Evolutionary conservation across 2,888 invertebrate genomes (phyloP), one percentile per base, ranked within the genome.

Genomic region (Fissipunctia ypsillon): DNA sequence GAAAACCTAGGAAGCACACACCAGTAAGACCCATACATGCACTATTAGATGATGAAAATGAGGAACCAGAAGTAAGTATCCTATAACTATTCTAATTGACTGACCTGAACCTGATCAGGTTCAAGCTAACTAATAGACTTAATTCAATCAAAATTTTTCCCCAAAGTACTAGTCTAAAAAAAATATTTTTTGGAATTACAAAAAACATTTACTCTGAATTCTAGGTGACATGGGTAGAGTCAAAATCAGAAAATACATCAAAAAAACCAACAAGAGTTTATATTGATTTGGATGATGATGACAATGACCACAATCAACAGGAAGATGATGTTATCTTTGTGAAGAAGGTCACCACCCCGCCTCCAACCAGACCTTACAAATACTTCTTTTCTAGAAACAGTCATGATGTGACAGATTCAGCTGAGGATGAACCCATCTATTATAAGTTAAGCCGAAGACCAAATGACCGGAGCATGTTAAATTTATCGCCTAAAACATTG

Each of bases 311-410:
- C 0, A 89, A 92, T 57, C 88, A 89, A 43, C 83, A 90, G 31
- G 91, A 93, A 35, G 92, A 94, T 84, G 95, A 96, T 80, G 94
- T 96, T 5, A 92, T 96, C 84, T 94, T 93, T 88, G 92, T 96
- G 0, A 94, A 93, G 83, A 94, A 93, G 87, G 90, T 95, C 10
- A 76, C 88, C 0, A 84, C 91, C 0, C 94, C 94, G 1, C 89
- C 93, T 12, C 90, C 92, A 0, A 59, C 82, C 0, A 93, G 91
- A 85, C 92, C 94, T 14, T 93, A 92, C 83, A 94, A 92, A 83
- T 93, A 86, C 75, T 92, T 93, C 76, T 73, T 91, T 3, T 70
- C 89, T 28, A 90, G 90, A 78, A 90, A 89, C 35, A 87, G 83
- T 41, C 78, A 84, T 38, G 84, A 90, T 68, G 78, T 78, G 52